Evolutionary conservation across 2,797 vertebrate species (phyloP).

Genomic region (Smutsia temminckii): DNA sequence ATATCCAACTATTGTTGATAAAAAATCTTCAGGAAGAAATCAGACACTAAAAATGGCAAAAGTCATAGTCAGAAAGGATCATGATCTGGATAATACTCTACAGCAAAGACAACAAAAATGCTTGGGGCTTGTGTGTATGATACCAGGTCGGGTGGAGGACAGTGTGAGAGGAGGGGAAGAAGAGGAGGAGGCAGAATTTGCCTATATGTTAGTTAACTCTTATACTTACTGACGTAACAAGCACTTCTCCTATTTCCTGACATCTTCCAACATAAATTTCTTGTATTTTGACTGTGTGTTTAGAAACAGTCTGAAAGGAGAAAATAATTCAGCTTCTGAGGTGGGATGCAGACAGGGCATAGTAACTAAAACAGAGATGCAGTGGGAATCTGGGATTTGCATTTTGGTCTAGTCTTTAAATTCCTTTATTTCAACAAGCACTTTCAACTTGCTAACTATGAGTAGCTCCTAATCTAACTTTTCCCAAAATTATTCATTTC

Average conservation of each 20-base stretch:
- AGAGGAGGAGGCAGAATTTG: not conserved
- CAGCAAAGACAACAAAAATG: not conserved
- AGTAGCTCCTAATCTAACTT: not conserved
- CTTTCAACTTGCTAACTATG: not conserved
- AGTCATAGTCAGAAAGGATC: constrained; percentile 1
- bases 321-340: not conserved
- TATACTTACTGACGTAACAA: not conserved
- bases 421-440: not conserved
- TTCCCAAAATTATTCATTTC: constrained; percentile 20
- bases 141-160: not conserved
- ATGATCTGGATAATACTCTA: not conserved
- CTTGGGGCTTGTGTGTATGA: not conserved
- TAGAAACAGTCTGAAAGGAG: not conserved
- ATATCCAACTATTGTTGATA: not conserved
- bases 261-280: not conserved
- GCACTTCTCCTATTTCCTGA: not conserved
- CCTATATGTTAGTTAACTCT: not conserved
- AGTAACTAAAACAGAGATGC: not conserved
- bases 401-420: not conserved
- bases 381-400: not conserved
- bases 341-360: not conserved
- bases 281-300: not conserved
- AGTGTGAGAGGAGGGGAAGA: accelerated
- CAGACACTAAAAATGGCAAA: not conserved
- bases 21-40: not conserved